These are phyloP conservation scores for Morphnarchus princeps DNA, from an alignment of 2,113 vertebrate genomes.

Conservation along the genomic window DNA sequence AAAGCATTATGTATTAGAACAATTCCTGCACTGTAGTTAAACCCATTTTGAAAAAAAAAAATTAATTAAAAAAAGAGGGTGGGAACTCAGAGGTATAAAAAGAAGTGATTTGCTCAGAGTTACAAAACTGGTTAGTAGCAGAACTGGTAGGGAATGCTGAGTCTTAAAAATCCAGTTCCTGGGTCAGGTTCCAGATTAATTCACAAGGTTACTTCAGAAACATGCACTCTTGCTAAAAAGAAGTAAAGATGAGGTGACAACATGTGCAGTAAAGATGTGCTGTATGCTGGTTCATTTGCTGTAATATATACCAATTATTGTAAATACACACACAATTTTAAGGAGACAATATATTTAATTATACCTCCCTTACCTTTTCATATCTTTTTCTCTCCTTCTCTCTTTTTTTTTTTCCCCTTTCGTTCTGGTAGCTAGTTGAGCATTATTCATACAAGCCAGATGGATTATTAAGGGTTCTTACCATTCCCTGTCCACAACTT, in stretches of 20 bases:
- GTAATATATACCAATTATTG: neutral
- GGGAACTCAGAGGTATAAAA: neutral
- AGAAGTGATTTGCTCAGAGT: neutral
- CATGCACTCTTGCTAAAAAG: neutral
- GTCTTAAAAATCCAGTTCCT: neutral
- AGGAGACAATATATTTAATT: neutral
- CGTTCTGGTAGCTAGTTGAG: constrained; percentile 84
- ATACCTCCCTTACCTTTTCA: neutral
- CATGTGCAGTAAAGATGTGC: neutral
- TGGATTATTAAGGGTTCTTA: constrained; percentile 86
- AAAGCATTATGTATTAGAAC: neutral
- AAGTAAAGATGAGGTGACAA: neutral
- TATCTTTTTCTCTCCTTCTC: neutral
- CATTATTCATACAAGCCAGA: constrained; percentile 98
- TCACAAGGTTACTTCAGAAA: neutral
- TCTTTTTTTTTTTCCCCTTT: neutral
- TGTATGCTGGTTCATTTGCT: neutral
- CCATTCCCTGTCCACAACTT: constrained; percentile 74
- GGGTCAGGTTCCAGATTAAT: neutral
- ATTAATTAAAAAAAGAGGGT: no score
- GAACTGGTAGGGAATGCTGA: rapidly evolving
- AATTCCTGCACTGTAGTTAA: neutral
- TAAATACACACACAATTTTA: neutral
- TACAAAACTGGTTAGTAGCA: neutral
- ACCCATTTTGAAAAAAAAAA: neutral